Evolutionary conservation across 2,888 invertebrate species (phyloP), one percentile per base, ranked within the genome.

Genomic region (Nephrotoma guestfalica): DNA sequence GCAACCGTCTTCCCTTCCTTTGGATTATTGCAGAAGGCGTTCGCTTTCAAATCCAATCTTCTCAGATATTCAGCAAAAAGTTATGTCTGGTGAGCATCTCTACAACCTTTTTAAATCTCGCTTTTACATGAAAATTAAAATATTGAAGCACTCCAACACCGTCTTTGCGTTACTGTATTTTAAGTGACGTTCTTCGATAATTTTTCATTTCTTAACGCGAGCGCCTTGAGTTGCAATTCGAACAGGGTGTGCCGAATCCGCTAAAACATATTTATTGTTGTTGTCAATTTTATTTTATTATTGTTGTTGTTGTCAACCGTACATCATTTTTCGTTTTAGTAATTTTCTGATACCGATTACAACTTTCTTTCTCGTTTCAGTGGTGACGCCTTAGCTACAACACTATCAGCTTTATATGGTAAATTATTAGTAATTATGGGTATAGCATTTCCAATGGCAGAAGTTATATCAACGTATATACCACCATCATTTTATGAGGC

Each of bases 391-490:
- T 92, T 98, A 90, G 96, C 97, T 87, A 96, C 97, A 47, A 96
- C 97, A 18, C 93, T 98, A 88, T 98, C 98, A 88, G 98, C 98
- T 0, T 93, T 98, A 42, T 98, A 98, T 91, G 98, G 97, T 85
- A 97, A 98, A 92, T 93, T 98, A 86, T 92, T 98, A 89, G 97
- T 98, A 83, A 97, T 98, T 85, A 97, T 98, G 96, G 98, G 98
- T 88, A 95, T 97, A 88, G 97, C 98, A 15, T 97, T 98, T 92
- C 98, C 98, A 86, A 96, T 98, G 95, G 97, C 98, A 88, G 98
- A 98, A 93, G 97, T 98, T 89, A 97, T 98, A 90, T 97, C 97
- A 84, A 96, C 97, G 40, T 97, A 97, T 92, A 97, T 98, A 90
- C 97, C 98, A 89, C 96, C 97, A 88, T 97, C 97, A 43, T 97